Evolutionary conservation across 2,113 vertebrate genomes (phyloP).

Genomic region (Struthio camelus): DNA sequence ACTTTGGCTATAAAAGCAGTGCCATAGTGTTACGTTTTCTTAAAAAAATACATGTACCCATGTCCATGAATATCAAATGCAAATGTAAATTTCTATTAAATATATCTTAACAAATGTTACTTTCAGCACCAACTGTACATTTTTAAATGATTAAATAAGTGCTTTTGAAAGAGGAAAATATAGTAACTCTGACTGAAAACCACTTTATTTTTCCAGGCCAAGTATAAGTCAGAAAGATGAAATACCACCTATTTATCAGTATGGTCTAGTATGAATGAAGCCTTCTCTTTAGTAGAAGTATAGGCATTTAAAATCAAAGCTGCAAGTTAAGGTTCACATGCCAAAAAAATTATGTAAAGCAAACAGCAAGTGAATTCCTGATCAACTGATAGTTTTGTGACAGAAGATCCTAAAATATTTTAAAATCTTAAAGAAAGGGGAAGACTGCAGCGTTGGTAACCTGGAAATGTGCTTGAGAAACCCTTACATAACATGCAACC

Average conservation of each 20-base stretch:
- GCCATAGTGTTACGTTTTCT: constrained; percentile 83
- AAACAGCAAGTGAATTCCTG: not conserved
- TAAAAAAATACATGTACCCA: constrained; percentile 87
- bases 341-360: not conserved
- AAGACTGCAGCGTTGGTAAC: constrained; percentile 8
- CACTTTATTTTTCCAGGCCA: constrained; percentile 60
- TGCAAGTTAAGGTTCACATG: not conserved
- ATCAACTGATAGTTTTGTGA: not conserved
- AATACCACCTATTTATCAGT: constrained; percentile 35
- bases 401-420: not conserved
- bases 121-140: constrained; percentile 84
- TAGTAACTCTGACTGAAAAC: constrained; percentile 48
- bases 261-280: constrained; percentile 3
- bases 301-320: constrained; percentile 29
- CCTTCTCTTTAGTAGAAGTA: constrained; percentile 8
- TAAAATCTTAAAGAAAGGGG: not conserved
- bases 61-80: constrained; percentile 82
- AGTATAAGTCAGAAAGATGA: constrained; percentile 29
- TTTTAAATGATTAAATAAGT: constrained; percentile 79
- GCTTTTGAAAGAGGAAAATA: constrained; percentile 76
- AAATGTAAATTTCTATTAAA: constrained; percentile 81
- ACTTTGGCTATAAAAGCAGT: constrained; percentile 83
- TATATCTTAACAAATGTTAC: constrained; percentile 81
- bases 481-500: constrained; percentile 16
- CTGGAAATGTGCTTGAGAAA: constrained; percentile 38